Percentiles rank a stretch among this genome's conserved stretches.
phyloP scores from a whole-genome alignment of 2,113 vertebrate species.

The Thalassarche chlororhynchos region DNA sequence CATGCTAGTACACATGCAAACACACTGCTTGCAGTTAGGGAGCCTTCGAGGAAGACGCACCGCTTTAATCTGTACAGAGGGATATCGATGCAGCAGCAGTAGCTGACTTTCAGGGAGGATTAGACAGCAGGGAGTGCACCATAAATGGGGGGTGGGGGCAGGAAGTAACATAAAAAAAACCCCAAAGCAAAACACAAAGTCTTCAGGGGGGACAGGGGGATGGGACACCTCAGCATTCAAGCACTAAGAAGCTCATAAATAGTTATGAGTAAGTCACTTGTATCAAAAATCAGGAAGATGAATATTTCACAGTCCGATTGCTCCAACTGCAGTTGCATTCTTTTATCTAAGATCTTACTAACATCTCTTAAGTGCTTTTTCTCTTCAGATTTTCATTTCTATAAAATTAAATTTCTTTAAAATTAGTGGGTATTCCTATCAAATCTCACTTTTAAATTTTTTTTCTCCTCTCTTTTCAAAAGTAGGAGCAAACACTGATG shows the following conservation, averaged over 20 bases:
- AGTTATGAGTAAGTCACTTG: not conserved
- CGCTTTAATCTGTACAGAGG: not conserved
- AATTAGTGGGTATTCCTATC: not conserved
- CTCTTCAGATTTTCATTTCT: not conserved
- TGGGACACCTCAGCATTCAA: not conserved
- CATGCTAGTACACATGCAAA: not conserved
- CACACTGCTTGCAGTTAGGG: not conserved
- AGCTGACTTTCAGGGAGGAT: not conserved
- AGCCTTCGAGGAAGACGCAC: not conserved
- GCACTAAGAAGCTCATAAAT: not conserved
- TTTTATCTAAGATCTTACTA: not conserved
- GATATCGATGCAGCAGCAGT: not conserved
- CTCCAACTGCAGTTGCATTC: not conserved
- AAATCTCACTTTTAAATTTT: not conserved
- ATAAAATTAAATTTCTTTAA: not conserved
- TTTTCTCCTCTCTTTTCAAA: not conserved
- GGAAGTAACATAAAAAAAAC: not conserved
- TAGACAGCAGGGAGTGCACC: not conserved
- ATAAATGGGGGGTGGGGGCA: not conserved
- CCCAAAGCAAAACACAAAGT: not conserved
- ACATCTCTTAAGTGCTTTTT: not conserved
- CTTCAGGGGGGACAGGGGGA: fast-evolving
- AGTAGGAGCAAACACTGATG: not conserved
- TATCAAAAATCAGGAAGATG: not conserved
- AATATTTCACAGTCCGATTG: not conserved